phyloP scores from a whole-genome alignment of 2,888 invertebrate species.

The Morpho deidamia region DNA sequence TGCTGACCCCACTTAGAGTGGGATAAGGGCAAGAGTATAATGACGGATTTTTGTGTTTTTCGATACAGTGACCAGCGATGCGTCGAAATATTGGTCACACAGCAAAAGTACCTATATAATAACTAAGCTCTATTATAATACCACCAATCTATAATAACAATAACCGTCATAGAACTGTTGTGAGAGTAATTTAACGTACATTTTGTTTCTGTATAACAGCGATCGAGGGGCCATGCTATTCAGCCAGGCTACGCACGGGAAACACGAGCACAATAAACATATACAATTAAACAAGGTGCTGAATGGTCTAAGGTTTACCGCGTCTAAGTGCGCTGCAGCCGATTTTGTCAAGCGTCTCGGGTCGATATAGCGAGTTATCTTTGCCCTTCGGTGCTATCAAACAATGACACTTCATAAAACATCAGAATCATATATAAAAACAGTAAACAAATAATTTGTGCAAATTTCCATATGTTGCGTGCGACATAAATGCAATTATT shows the following conservation, averaged over 20 bases:
- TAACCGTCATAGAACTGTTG: too few species aligned
- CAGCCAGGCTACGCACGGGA: slow-evolving; percentile 17
- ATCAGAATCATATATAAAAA: slow-evolving; percentile 18
- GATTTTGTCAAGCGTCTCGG: slow-evolving; percentile 68
- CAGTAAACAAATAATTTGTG: slow-evolving; percentile 18
- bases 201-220: too few species aligned
- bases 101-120: too few species aligned
- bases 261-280: slow-evolving; percentile 40
- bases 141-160: too few species aligned
- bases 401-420: slow-evolving; percentile 41
- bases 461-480: slow-evolving; percentile 28
- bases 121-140: too few species aligned
- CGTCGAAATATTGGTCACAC: too few species aligned
- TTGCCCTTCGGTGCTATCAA: slow-evolving; percentile 72
- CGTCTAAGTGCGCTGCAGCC: slow-evolving; percentile 62
- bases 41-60: too few species aligned
- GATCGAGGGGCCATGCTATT: slow-evolving; percentile 25
- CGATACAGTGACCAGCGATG: too few species aligned
- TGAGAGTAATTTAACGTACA: too few species aligned
- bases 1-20: too few species aligned
- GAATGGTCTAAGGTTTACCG: slow-evolving; percentile 52
- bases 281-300: slow-evolving; percentile 48
- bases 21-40: too few species aligned
- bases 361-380: slow-evolving; percentile 71
- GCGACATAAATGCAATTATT: slow-evolving; percentile 46